phyloP scores from a whole-genome alignment of 2,797 vertebrate species.

The Sebastes paucispinis region DNA sequence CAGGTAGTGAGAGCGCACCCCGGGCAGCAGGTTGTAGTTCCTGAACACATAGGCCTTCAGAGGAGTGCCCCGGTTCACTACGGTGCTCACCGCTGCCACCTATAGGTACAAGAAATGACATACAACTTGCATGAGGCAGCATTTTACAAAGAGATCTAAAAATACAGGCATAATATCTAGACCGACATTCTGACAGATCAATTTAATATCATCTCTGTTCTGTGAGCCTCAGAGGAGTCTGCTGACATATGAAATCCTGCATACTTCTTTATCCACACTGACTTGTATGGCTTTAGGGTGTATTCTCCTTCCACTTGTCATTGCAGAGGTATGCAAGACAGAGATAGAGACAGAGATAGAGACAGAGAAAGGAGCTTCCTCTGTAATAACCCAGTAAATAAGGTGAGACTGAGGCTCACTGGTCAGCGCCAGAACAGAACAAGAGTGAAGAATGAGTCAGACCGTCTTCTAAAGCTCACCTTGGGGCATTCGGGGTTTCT shows the following conservation, averaged over 20 bases:
- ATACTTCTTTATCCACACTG: conserved; percentile 7
- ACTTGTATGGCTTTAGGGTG: background rate
- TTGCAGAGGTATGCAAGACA: conserved; percentile 6
- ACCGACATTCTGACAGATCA: conserved; percentile 16
- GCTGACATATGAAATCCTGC: conserved; percentile 3
- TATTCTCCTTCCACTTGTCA: conserved; percentile 12
- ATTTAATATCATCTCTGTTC: conserved; percentile 11
- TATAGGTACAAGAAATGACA: conserved; percentile 60
- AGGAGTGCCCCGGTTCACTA: conserved; percentile 92
- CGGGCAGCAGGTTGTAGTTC: conserved; percentile 94
- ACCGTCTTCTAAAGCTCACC: conserved; percentile 79
- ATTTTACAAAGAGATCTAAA: conserved; percentile 17
- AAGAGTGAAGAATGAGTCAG: conserved; percentile 17
- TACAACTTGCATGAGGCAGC: background rate
- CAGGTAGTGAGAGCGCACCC: conserved; percentile 88
- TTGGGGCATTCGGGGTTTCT: conserved; percentile 93
- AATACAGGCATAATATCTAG: background rate
- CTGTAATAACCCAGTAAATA: conserved; percentile 23
- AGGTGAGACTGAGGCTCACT: background rate
- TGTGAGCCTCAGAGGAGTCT: conserved; percentile 6
- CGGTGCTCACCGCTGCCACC: conserved; percentile 95
- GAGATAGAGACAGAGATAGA: background rate
- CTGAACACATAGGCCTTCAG: conserved; percentile 96
- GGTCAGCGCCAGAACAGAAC: conserved; percentile 7
- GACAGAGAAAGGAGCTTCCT: conserved; percentile 12